Evolutionary conservation across 2,888 invertebrate genomes (phyloP), one percentile per base, ranked within the genome.

Genomic region (Apamea sordens): DNA sequence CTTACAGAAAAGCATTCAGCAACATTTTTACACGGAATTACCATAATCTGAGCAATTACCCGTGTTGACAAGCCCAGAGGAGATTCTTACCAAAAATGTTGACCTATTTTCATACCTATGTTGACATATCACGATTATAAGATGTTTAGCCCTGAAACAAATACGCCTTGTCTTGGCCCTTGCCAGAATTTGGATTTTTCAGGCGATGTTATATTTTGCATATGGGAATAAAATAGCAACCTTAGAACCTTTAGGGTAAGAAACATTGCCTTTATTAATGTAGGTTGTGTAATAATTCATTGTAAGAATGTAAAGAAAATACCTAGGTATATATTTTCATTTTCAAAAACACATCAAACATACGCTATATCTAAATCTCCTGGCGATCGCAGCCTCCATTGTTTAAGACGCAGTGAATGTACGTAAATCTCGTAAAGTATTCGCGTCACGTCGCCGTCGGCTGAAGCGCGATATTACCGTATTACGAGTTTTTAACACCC

Each of bases 1-100:
- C 24, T 47, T 59, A 61, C 28, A 61, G 15, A 6, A 15, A 28
- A 61, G 6, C 1, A 28, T 69, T 47, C 28, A 36, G 18, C 53
- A 24, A 67, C 4, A n/a, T 32, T 41, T 24, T n/a, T n/a, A 32
- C 21, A 69, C 21, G n/a, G 13, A 78, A 63, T 76, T 86, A 86
- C 79, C 89, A 86, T 88, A 88, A 90, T 86, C 85, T 80, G 63
- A 47, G 86, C 84, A 89, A 88, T 89, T 89, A 91, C 78, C 81
- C 82, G 47, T 83, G 84, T 84, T 72, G 50, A 77, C 77, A 79
- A 75, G 75, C 78, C 53, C 59, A 75, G 59, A 74, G 72, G 76
- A 41, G 78, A 75, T 81, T 64, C 36, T 41, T 7, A 21, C 18
- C 77, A 32, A 32, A 81, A 77, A 67, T 56, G 15, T 5, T n/a